phyloP scores from a whole-genome alignment of 2,113 vertebrate species.

The Albula goreensis region DNA sequence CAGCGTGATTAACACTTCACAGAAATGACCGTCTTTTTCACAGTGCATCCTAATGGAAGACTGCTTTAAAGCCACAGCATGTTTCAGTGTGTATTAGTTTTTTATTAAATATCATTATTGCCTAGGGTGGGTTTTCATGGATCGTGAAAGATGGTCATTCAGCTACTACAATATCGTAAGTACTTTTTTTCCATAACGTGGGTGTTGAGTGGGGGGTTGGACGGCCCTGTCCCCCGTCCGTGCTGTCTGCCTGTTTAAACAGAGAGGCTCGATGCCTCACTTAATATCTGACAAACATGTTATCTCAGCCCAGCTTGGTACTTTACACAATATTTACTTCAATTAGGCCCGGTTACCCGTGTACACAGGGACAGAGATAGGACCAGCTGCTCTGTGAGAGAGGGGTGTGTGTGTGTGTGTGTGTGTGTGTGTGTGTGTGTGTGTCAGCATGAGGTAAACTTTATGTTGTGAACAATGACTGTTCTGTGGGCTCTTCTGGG shows the following conservation, averaged over 20 bases:
- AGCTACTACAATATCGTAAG: no score
- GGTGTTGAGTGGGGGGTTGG: constrained; percentile 23
- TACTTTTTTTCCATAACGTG: no score
- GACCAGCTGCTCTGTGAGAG: constrained; percentile 28
- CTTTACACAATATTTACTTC: constrained; percentile 77
- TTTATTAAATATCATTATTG: no score
- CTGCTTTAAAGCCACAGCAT: no score
- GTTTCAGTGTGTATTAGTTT: no score
- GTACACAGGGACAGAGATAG: constrained; percentile 50
- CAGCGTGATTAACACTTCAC: no score
- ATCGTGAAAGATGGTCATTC: no score
- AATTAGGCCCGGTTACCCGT: constrained; percentile 68
- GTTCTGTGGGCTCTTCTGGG: no score
- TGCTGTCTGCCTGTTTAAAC: constrained; percentile 64
- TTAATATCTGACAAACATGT: constrained; percentile 73
- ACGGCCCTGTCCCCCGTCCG: constrained; percentile 37
- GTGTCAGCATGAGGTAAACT: neutral
- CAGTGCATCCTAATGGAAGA: no score
- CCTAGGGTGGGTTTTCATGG: no score
- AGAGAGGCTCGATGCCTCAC: constrained; percentile 67
- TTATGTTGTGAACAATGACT: no score
- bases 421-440: constrained; percentile 19
- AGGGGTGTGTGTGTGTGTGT: constrained; percentile 25
- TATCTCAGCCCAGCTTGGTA: constrained; percentile 69
- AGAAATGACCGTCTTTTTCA: no score